A percentile compares a stretch with the other conserved stretches of the same genome.
phyloP scores from a whole-genome alignment of 2,113 vertebrate genomes.

The Nycticorax nycticorax region DNA sequence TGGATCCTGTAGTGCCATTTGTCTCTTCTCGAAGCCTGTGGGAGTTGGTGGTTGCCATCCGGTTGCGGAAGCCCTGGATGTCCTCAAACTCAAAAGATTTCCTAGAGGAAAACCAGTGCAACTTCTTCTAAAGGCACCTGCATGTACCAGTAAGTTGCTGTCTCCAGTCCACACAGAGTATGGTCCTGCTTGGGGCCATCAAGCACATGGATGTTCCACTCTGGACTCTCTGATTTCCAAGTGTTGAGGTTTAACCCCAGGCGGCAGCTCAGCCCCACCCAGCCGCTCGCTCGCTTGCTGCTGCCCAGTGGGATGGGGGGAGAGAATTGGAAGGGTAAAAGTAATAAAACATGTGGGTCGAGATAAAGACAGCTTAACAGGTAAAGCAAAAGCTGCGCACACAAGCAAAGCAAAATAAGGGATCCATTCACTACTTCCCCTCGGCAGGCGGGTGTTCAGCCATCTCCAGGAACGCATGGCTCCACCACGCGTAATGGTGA shows the following conservation, averaged over 20 bases:
- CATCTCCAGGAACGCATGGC: neutral
- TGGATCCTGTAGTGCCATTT: conserved; percentile 68
- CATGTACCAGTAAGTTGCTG: neutral
- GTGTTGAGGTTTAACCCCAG: neutral
- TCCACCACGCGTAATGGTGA: accelerated
- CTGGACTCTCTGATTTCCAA: neutral
- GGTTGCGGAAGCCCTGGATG: conserved; percentile 79
- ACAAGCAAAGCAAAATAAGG: neutral
- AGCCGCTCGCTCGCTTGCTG: accelerated
- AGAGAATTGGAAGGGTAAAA: neutral
- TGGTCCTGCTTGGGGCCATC: neutral
- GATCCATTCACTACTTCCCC: neutral
- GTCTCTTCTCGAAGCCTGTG: conserved; percentile 68
- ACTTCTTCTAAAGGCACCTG: conserved; percentile 25
- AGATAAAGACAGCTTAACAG: neutral
- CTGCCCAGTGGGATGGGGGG: neutral
- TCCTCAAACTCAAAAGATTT: conserved; percentile 99
- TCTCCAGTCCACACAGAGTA: neutral
- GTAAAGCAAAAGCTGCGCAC: neutral
- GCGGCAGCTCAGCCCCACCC: neutral
- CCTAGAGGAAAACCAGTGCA: conserved; percentile 74
- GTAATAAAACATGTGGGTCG: accelerated
- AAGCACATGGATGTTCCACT: neutral
- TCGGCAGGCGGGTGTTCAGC: neutral
- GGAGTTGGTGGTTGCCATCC: conserved; percentile 35